Evolutionary conservation across 2,113 vertebrate genomes (phyloP).

Genomic region (Psammodynastes pulverulentus): DNA sequence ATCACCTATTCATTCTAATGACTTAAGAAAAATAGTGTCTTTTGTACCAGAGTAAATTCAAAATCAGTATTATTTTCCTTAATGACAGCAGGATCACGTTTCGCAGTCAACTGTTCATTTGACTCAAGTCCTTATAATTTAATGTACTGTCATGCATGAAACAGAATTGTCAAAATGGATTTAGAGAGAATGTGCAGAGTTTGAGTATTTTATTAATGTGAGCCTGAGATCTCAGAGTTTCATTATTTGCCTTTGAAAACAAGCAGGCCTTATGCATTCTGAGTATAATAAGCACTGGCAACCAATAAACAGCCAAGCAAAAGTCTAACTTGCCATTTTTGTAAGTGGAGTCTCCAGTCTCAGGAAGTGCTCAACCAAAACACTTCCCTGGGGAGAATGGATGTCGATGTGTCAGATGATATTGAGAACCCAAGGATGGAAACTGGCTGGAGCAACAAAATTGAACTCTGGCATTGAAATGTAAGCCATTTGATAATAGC

Average conservation of each 20-base stretch:
- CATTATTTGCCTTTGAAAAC: not conserved
- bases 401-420: conserved; percentile 51
- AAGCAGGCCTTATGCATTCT: conserved; percentile 31
- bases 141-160: conserved; percentile 11
- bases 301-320: conserved; percentile 24
- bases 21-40: not conserved
- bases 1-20: not conserved
- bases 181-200: conserved; percentile 21
- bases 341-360: conserved; percentile 45
- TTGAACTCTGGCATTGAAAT: conserved; percentile 24
- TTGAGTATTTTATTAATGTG: conserved; percentile 25
- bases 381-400: conserved; percentile 46
- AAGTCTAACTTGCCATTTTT: conserved; percentile 38
- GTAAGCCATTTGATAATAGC: conserved; percentile 20
- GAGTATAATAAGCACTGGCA: conserved; percentile 34
- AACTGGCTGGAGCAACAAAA: not conserved
- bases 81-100: conserved; percentile 8
- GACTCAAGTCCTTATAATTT: conserved; percentile 13
- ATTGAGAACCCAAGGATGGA: conserved; percentile 40
- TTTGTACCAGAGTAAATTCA: conserved; percentile 22
- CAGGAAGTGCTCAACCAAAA: conserved; percentile 34
- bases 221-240: not conserved
- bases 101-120: conserved; percentile 14
- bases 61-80: conserved; percentile 23
- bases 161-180: conserved; percentile 28